These are phyloP conservation scores for Neopipo cinnamomea DNA, from an alignment of 2,113 vertebrate species.

Conservation along the genomic window DNA sequence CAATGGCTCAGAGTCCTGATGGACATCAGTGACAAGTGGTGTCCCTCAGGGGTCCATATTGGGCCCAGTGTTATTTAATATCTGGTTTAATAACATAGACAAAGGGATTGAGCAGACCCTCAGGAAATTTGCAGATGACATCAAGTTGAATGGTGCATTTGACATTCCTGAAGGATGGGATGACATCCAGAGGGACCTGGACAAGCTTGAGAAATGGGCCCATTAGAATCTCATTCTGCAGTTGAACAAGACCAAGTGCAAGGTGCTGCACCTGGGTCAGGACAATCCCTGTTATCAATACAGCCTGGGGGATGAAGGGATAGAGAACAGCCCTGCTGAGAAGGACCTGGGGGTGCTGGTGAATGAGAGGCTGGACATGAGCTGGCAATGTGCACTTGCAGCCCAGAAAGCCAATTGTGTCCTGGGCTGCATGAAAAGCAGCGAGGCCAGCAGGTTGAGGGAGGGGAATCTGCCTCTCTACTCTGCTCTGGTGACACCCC, in stretches of 20 bases:
- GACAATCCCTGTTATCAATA: too few species aligned
- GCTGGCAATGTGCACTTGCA: background rate
- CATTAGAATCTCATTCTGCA: background rate
- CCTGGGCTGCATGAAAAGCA: background rate
- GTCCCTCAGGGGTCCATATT: background rate
- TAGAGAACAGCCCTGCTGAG: background rate
- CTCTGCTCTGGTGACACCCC: background rate
- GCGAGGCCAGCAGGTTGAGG: accelerated
- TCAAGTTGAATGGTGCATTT: background rate
- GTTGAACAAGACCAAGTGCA: background rate
- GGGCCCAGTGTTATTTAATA: background rate
- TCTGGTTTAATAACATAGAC: background rate
- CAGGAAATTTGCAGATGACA: background rate
- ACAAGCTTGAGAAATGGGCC: background rate
- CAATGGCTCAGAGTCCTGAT: background rate
- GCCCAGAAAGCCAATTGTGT: accelerated
- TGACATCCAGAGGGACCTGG: background rate
- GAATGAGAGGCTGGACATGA: background rate
- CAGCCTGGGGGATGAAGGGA: background rate
- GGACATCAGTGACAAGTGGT: background rate
- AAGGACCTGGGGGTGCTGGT: background rate
- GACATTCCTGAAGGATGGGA: background rate
- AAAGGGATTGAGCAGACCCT: background rate
- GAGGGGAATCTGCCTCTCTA: background rate
- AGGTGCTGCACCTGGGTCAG: background rate